Conservation (phyloP, 1,140 invertebrate species). For the Drosophila kurseongensis region DNA sequence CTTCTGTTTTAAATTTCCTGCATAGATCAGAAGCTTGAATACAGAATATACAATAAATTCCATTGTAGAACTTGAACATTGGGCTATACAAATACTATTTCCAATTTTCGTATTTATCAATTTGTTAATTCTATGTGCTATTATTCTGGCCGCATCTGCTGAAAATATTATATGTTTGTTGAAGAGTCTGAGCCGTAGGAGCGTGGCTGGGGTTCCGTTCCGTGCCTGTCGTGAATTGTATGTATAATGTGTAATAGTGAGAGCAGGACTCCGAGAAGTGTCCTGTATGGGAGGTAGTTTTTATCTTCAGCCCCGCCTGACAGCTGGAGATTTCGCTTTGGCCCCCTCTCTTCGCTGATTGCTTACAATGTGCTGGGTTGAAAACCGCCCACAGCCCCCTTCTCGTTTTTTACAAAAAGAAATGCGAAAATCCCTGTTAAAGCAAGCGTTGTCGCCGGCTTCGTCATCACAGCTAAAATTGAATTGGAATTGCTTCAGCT, state of each 20-base stretch:
- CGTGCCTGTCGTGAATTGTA: constrained; percentile 16
- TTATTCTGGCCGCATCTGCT: not conserved
- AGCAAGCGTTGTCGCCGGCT: constrained; percentile 45
- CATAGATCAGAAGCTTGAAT: too few species aligned
- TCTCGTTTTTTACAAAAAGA: constrained; percentile 39
- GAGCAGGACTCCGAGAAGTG: constrained; percentile 10
- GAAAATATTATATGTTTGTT: not conserved
- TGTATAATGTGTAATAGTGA: not conserved
- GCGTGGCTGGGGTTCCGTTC: constrained; percentile 22
- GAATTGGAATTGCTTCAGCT: constrained; percentile 80
- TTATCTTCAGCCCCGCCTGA: constrained; percentile 60
- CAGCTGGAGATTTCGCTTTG: constrained; percentile 59
- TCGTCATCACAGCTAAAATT: constrained; percentile 72
- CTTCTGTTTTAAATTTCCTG: too few species aligned
- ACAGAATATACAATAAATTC: too few species aligned
- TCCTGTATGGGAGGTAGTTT: constrained; percentile 57
- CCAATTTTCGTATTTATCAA: too few species aligned
- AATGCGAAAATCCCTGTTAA: constrained; percentile 68
- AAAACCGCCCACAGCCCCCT: constrained; percentile 10
- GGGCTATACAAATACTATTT: too few species aligned
- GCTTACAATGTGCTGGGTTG: constrained; percentile 59
- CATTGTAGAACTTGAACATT: too few species aligned
- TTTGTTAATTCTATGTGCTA: not conserved
- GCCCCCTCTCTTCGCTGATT: constrained; percentile 39
- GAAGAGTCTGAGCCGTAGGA: constrained; percentile 20